Conservation (phyloP, 2,888 invertebrate species). For the Rotaria magnacalcarata region DNA sequence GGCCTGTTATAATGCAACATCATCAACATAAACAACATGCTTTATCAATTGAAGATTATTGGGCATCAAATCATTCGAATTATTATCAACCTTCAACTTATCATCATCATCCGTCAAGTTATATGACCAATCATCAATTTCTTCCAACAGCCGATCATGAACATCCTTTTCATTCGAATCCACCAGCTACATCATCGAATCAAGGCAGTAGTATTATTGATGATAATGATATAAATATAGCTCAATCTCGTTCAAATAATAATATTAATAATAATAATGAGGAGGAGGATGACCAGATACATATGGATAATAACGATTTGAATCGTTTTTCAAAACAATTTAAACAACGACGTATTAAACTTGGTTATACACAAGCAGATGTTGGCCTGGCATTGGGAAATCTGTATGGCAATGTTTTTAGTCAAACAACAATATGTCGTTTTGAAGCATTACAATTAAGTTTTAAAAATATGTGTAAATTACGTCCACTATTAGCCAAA, state of each 20-base stretch:
- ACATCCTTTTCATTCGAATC: background rate
- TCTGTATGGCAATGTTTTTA: constrained; percentile 97
- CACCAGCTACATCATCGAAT: constrained; percentile 27
- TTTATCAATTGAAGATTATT: background rate
- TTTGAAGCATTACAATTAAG: constrained; percentile 97
- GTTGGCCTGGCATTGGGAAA: constrained; percentile 96
- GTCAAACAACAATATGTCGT: constrained; percentile 97
- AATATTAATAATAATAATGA: background rate
- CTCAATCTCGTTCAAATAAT: background rate
- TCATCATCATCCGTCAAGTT: constrained; percentile 2
- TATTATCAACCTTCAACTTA: constrained; percentile 8
- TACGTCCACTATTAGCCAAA: constrained; percentile 94
- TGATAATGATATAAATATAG: background rate
- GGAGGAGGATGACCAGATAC: background rate
- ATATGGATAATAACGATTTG: constrained; percentile 68
- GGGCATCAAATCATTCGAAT: background rate
- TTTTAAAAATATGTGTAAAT: constrained; percentile 99
- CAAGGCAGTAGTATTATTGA: background rate
- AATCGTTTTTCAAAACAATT: constrained; percentile 99
- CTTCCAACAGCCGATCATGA: background rate
- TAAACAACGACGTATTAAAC: constrained; percentile 94
- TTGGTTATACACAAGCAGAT: constrained; percentile 97
- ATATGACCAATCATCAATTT: constrained; percentile 12
- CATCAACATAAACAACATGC: constrained; percentile 2
- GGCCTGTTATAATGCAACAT: constrained; percentile 28